Base-by-base conservation (phyloP, 1,140 invertebrate species). In the Camponotus floridanus region DNA sequence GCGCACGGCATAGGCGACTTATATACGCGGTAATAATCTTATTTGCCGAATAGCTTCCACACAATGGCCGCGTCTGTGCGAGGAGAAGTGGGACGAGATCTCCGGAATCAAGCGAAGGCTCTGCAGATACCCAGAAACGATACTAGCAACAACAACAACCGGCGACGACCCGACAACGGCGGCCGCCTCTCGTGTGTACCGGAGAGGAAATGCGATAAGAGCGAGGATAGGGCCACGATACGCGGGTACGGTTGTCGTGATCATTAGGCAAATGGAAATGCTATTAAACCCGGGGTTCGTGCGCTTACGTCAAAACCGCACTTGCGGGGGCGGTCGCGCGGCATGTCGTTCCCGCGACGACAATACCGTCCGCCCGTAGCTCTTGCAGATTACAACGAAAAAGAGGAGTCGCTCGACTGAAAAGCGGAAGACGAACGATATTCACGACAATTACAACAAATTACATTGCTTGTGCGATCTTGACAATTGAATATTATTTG, bases 191-290 rank as follows among this genome's bases (percentile, higher is more conserved):
- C 90, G 90, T 94, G 94, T 94, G 91, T 93, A 94, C 88, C 92
- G 86, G 91, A 95, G 94, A 94, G 94, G 94, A 95, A 95, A 94
- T 73, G 91, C 94, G 94, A 95, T 95, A 95, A 95, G 93, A 42
- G 84, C 67, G 62, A 70, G 78, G 81, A 86, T 81, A 88, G 89
- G 90, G 64, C 79, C 83, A 83, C 90, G 92, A 93, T 92, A 92
- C 86, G 80, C 81, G 78, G 62, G 76, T 87, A 86, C 78, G 83
- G 74, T 89, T 76, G 86, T 87, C 90, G 80, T 88, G 91, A 94
- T 94, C 93, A 94, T 94, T 94, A 94, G 92, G 92, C 92, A 93
- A 94, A 93, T 94, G 92, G 91, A 91, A 91, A 92, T 85, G 88
- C 92, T 91, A 92, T 94, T 94, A 94, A 89, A 86, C 87, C 59